Base-by-base conservation (phyloP, 2,888 invertebrate genomes). In the Caenorhabditis wallacei region DNA sequence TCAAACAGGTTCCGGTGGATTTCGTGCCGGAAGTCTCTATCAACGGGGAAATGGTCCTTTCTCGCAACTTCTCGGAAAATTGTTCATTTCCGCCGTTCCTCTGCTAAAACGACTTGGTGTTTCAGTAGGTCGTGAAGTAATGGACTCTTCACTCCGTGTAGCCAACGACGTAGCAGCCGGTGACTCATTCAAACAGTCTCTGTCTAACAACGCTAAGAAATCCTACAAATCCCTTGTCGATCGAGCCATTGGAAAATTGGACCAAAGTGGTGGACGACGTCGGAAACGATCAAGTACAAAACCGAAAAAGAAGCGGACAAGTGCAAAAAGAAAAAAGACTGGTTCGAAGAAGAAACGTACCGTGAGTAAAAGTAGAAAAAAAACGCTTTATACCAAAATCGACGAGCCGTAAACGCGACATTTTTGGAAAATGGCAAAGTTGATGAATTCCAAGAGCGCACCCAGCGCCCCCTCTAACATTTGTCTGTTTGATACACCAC, bases 11-110 rank as follows among this genome's bases (percentile, higher is more conserved):
- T 69, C 56, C 24, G 13, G 22, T 69, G 69, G 69, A 53, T 69
- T 56, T 69, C 53, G 24, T 20, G 69, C 69, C 53, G 54, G 56
- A 35, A 53, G 56, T 37, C 35, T 54, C 18, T 69, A 69, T 56
- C 69, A 69, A 54, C n/a, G 69, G 22, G 69, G 69, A 20, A 69
- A 54, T n/a, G 69, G 69, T 10, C 37, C 51, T 1, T 56, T 69
- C 24, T 69, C 69, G 16, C 69, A 69, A 69, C 18, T 69, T 35
- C 56, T 69, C 20, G 69, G 69, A 35, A 69, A 69, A 69, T 43
- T 69, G 13, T 56, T 69, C 40, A 56, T 56, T 10, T 43, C 53
- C 20, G 69, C 69, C n/a, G 56, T 69, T 24, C 69, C 69, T 2
- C 3, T 69, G n/a, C 24, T 69, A 37, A 69, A 43, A 35, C 53